Percentiles rank a stretch among this genome's conserved stretches.
These are phyloP conservation scores for Sceloporus undulatus DNA, from an alignment of 2,113 vertebrate genomes.

Conservation along the genomic window DNA sequence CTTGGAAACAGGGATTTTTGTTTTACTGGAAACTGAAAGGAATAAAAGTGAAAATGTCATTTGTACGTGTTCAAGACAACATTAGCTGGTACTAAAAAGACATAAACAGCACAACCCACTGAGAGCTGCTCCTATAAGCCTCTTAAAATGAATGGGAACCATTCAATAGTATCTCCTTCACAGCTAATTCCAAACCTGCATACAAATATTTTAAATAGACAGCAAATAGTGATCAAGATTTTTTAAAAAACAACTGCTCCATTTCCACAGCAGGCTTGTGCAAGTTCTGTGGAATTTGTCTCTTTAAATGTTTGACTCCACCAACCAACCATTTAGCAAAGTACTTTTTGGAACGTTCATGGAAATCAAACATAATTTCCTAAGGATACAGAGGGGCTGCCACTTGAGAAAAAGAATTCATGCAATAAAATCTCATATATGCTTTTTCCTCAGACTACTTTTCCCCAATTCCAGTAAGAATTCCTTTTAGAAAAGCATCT, in stretches of 20 bases:
- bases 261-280: background rate
- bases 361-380: background rate
- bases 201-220: background rate
- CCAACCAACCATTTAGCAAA: background rate
- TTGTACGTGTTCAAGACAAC: background rate
- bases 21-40: constrained; percentile 62
- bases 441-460: background rate
- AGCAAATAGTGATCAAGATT: background rate
- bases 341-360: background rate
- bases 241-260: background rate
- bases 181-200: background rate
- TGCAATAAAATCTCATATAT: background rate
- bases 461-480: background rate
- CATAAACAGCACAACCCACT: background rate
- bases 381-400: background rate
- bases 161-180: background rate
- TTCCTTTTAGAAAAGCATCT: background rate
- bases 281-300: background rate
- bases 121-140: background rate
- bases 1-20: constrained; percentile 63
- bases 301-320: background rate
- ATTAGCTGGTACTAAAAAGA: constrained; percentile 8
- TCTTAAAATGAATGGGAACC: background rate
- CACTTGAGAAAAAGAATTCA: background rate
- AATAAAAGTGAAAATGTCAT: constrained; percentile 40